Evolutionary conservation across 2,113 vertebrate species (phyloP).

Genomic region (Syrrhaptes paradoxus): DNA sequence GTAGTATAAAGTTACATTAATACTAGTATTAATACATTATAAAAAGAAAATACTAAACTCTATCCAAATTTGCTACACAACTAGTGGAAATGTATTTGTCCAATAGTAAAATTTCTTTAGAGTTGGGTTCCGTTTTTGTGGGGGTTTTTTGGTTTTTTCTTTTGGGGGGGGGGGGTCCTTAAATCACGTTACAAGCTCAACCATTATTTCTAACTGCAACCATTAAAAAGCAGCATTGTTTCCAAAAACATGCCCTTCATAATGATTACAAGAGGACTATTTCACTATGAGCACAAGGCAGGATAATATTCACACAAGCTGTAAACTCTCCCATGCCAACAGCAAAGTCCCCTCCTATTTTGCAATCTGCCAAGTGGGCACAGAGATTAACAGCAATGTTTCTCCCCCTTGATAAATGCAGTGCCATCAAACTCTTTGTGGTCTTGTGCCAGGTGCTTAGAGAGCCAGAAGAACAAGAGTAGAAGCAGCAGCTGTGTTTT

Average conservation of each 20-base stretch:
- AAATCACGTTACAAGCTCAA: background rate
- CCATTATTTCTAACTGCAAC: background rate
- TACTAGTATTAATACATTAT: background rate
- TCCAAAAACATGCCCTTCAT: background rate
- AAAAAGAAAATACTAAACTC: background rate
- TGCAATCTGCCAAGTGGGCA: slow-evolving; percentile 3
- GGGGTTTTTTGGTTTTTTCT: background rate
- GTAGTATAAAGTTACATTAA: background rate
- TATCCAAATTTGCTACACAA: background rate
- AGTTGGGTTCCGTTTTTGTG: background rate
- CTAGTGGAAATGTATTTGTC: background rate
- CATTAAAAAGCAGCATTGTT: background rate
- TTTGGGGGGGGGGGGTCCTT: background rate
- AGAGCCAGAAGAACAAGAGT: background rate
- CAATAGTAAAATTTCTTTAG: background rate
- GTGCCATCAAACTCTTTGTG: background rate
- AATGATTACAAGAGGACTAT: background rate
- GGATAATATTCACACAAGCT: background rate
- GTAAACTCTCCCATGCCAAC: background rate
- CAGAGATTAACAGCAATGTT: background rate
- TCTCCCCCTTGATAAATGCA: background rate
- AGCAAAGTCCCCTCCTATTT: background rate
- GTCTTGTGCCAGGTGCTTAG: slow-evolving; percentile 21
- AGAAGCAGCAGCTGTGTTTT: slow-evolving; percentile 55
- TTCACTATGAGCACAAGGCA: background rate